These are phyloP conservation scores for Oreocharis arfaki DNA, from an alignment of 2,113 vertebrate species.

Conservation along the genomic window DNA sequence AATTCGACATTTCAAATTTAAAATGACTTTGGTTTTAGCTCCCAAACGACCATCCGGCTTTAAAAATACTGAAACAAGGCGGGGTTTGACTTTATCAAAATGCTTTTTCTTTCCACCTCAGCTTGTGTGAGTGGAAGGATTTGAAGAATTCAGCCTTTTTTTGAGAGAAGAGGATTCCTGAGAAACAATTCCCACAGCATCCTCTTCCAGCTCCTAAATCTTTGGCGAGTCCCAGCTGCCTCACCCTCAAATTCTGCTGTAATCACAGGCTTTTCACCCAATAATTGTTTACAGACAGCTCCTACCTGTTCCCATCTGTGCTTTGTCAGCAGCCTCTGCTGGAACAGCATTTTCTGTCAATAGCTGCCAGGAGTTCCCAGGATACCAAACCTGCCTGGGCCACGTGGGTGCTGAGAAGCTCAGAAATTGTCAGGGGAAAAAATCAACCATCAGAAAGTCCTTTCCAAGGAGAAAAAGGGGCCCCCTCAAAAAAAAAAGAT, in stretches of 20 bases:
- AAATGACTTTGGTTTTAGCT: neutral
- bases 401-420: neutral
- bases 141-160: neutral
- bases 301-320: conserved; percentile 11
- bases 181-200: neutral
- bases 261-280: neutral
- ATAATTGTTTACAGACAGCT: conserved; percentile 4
- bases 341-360: conserved; percentile 46
- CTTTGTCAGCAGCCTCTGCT: conserved; percentile 44
- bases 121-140: neutral
- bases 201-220: neutral
- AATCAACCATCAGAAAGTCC: neutral
- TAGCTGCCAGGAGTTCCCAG: conserved; percentile 46
- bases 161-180: neutral
- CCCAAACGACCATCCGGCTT: neutral
- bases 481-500: no score
- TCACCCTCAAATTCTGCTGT: neutral
- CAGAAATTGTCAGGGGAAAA: neutral
- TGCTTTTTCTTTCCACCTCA: neutral
- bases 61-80: neutral
- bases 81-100: neutral
- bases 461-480: neutral
- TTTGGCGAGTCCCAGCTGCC: neutral
- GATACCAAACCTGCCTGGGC: conserved; percentile 53
- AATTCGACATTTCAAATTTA: neutral